Conservation (phyloP, 2,797 vertebrate species). For the Otolemur crassicaudatus region DNA sequence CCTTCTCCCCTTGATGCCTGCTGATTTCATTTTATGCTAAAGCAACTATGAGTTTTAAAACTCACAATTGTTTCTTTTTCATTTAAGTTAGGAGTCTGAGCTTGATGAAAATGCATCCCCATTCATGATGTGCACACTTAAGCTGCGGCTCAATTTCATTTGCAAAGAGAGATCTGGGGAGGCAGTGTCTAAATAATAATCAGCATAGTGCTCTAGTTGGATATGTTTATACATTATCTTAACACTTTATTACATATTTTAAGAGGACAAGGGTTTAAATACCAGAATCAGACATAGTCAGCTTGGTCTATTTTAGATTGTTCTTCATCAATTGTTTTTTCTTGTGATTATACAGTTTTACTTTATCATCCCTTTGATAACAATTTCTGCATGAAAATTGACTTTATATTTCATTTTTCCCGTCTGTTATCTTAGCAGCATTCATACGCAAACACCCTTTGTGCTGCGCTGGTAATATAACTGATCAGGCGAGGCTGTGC, state of each 20-base stretch:
- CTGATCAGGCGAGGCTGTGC: slow-evolving; percentile 89
- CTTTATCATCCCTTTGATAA: slow-evolving; percentile 90
- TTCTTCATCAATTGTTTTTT: slow-evolving; percentile 86
- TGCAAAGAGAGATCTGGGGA: slow-evolving; percentile 43
- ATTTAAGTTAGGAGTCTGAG: slow-evolving; percentile 14
- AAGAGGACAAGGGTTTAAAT: slow-evolving; percentile 83
- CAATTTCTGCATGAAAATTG: slow-evolving; percentile 89
- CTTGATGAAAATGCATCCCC: slow-evolving; percentile 20
- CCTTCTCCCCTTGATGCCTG: slow-evolving; percentile 16
- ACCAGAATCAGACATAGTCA: slow-evolving; percentile 80
- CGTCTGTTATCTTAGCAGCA: slow-evolving; percentile 90
- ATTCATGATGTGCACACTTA: neutral
- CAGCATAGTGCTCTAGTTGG: slow-evolving; percentile 72
- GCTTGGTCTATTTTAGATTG: slow-evolving; percentile 79
- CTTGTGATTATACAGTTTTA: slow-evolving; percentile 85
- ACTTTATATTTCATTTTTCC: slow-evolving; percentile 90
- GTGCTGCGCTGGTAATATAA: slow-evolving; percentile 88
- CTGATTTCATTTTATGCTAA: neutral
- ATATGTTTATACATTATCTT: slow-evolving; percentile 83
- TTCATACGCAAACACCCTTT: slow-evolving; percentile 88
- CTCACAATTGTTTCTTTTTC: slow-evolving; percentile 47
- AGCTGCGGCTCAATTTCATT: slow-evolving; percentile 18
- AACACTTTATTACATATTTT: slow-evolving; percentile 85
- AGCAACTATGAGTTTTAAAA: slow-evolving; percentile 44
- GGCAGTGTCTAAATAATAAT: slow-evolving; percentile 74